A percentile compares a stretch with the other conserved stretches of the same genome.
phyloP scores from a whole-genome alignment of 2,888 invertebrate species.

The Drosophila colorata region DNA sequence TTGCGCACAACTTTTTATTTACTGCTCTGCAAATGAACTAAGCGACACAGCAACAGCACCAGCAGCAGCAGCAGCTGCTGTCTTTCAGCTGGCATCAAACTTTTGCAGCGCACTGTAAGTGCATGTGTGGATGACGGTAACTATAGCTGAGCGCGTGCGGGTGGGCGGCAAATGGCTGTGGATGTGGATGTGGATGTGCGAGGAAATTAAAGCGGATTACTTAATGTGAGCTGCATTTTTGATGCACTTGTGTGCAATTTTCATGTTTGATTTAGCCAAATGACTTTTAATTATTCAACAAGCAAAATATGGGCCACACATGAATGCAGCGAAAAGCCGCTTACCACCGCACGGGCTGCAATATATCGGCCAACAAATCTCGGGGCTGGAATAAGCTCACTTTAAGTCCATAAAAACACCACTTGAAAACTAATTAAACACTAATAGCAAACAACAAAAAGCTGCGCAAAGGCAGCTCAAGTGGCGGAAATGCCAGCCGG shows the following conservation, averaged over 20 bases:
- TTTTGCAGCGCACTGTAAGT: conserved; percentile 43
- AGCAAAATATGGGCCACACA: conserved; percentile 26
- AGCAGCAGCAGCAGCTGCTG: conserved; percentile 20
- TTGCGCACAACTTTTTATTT: conserved; percentile 56
- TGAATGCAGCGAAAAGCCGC: conserved; percentile 18
- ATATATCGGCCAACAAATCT: conserved; percentile 34
- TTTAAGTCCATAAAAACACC: conserved; percentile 81
- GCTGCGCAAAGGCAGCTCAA: conserved; percentile 57
- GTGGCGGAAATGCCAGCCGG: conserved; percentile 48
- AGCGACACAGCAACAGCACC: conserved; percentile 14
- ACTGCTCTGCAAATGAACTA: conserved; percentile 54
- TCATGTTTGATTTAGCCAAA: conserved; percentile 50
- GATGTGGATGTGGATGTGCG: conserved; percentile 10
- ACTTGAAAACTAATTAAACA: conserved; percentile 85
- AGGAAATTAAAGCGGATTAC: conserved; percentile 74
- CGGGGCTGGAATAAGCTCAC: conserved; percentile 45
- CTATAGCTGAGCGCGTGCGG: not conserved
- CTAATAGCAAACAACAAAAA: conserved; percentile 77
- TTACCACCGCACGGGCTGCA: not conserved
- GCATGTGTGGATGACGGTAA: conserved; percentile 9
- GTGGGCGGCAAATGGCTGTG: no score
- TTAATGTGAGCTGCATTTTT: conserved; percentile 59
- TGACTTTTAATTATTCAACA: conserved; percentile 54
- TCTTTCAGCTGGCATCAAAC: conserved; percentile 40
- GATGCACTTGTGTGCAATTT: conserved; percentile 35